Base-by-base conservation (phyloP, 2,888 invertebrate species). In the Cinara cedri region DNA sequence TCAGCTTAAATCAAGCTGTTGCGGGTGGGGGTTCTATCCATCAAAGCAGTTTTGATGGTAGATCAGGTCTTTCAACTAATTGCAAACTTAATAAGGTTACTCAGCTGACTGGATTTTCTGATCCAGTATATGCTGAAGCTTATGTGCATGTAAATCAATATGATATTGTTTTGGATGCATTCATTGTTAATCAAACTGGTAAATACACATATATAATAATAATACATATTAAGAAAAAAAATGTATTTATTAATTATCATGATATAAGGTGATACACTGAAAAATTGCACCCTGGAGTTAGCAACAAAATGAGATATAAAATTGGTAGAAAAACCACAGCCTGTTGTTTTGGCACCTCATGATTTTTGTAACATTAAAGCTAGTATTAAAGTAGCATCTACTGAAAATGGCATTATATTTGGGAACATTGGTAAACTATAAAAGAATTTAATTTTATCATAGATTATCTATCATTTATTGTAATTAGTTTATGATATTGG, bases 121-220 rank as follows among this genome's bases (percentile, higher is more conserved):
- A 99, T 89, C 98, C 99, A 0, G 98, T 99, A 81, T 99, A 99
- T 87, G 96, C 99, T 0, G 99, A 99, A 88, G 98, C 99, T n/a
- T 96, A 98, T 85, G 98, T 99, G 1, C 93, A 98, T 86, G 98
- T 99, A 83, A 97, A 97, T 87, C 97, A 97, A 86, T 98, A 97
- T 87, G 98, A 98, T 86, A 98, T 98, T 84, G 98, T 98, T 63
- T 89, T 99, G 62, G 99, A 99, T 87, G 98, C 99, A 57, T 89
- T 99, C 34, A 93, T 99, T 83, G 97, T 98, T 44, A 99, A 99
- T 87, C 99, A 99, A 88, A 99, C 99, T 16, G 91, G 91, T 91
- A 81, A 84, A n/a, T n/a, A n/a, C 19, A 13, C 54, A 1, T 10
- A n/a, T n/a, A n/a, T n/a, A n/a, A n/a, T n/a, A n/a, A n/a, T n/a